These are phyloP conservation scores for Parasteatoda lunata DNA, from an alignment of 2,888 invertebrate genomes.

Conservation along the genomic window DNA sequence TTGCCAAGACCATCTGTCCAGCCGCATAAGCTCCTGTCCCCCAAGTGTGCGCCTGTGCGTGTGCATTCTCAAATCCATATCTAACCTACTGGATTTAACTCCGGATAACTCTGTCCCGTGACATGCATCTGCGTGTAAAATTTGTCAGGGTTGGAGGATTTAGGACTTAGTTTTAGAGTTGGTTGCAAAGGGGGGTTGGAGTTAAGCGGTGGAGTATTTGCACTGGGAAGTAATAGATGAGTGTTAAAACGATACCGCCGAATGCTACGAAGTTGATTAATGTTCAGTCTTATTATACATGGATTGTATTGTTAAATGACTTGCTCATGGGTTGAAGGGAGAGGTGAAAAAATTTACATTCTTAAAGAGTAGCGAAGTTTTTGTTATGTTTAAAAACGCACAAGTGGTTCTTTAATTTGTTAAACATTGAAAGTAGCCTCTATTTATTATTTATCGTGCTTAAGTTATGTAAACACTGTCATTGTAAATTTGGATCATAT, in stretches of 20 bases:
- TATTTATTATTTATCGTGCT: too few species aligned
- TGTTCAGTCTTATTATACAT: neutral
- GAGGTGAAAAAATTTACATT: too few species aligned
- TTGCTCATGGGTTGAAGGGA: too few species aligned
- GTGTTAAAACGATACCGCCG: conserved; percentile 3
- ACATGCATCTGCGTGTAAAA: conserved; percentile 31
- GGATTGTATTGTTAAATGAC: neutral
- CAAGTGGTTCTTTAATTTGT: too few species aligned
- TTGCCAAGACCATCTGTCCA: conserved; percentile 34
- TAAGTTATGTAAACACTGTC: too few species aligned
- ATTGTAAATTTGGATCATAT: too few species aligned
- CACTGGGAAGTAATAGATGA: conserved; percentile 33
- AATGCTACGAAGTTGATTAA: neutral
- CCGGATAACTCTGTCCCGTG: neutral
- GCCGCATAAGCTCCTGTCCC: neutral
- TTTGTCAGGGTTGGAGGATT: conserved; percentile 25
- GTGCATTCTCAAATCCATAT: conserved; percentile 49
- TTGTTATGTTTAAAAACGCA: too few species aligned
- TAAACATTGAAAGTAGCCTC: too few species aligned
- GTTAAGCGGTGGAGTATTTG: conserved; percentile 15
- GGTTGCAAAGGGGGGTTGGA: neutral
- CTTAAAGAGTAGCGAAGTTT: too few species aligned
- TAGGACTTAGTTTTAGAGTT: conserved; percentile 21
- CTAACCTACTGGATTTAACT: conserved; percentile 47
- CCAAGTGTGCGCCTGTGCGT: neutral